Evolutionary conservation across 2,797 vertebrate genomes (phyloP).

Genomic region (Chaunax sp.): DNA sequence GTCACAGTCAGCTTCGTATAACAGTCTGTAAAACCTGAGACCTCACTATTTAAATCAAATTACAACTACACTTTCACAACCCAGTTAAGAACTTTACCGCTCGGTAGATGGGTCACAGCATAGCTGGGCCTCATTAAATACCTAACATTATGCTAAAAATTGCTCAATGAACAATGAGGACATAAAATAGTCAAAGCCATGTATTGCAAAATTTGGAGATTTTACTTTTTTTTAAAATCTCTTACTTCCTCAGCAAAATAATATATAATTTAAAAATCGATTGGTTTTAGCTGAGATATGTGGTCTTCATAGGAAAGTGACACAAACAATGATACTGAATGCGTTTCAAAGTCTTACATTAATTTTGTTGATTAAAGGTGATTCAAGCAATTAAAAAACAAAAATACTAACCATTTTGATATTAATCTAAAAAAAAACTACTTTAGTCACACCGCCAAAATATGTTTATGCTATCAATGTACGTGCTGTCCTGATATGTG

Average conservation of each 20-base stretch:
- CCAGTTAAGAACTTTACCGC: neutral
- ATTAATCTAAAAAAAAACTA: neutral
- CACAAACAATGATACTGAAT: accelerated
- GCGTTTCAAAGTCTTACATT: neutral
- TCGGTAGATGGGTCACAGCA: too few relatives aligned
- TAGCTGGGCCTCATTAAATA: too few relatives aligned
- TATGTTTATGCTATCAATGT: neutral
- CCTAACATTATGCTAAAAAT: neutral
- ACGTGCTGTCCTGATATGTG: neutral
- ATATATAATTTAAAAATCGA: neutral
- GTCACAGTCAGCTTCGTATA: slow-evolving; percentile 18
- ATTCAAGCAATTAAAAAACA: neutral
- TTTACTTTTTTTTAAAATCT: too few relatives aligned
- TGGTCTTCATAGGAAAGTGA: neutral
- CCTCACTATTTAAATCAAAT: neutral
- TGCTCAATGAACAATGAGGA: neutral
- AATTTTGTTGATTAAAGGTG: neutral
- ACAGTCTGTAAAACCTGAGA: slow-evolving; percentile 32
- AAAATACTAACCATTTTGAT: neutral
- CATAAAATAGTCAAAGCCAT: neutral
- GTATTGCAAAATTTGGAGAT: too few relatives aligned
- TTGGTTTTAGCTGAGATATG: neutral
- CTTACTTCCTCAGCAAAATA: neutral
- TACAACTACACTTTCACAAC: neutral
- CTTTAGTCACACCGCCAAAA: neutral